Evolutionary conservation across 2,113 vertebrate genomes (phyloP).

Genomic region (Chaetodon auriga): DNA sequence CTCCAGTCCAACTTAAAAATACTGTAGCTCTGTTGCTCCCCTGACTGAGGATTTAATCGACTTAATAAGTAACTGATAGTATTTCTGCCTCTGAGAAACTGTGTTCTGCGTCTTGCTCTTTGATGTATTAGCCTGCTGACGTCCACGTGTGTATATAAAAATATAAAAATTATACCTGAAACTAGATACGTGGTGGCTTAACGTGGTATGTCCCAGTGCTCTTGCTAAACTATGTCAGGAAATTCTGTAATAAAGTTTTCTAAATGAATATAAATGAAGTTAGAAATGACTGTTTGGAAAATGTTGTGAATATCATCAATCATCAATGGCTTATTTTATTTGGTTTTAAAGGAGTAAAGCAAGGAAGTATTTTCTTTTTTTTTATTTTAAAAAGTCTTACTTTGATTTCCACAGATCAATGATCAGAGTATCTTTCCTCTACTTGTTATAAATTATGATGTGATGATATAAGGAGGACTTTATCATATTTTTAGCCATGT

Average conservation of each 20-base stretch:
- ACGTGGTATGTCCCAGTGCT: neutral
- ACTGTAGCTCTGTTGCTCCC: too few species aligned
- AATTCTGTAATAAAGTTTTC: neutral
- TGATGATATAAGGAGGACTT: neutral
- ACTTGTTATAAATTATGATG: neutral
- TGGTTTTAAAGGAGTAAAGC: neutral
- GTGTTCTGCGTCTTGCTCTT: neutral
- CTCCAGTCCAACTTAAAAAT: neutral
- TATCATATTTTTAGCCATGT: neutral
- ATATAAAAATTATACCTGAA: conserved; percentile 6
- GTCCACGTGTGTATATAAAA: neutral
- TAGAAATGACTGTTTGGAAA: neutral
- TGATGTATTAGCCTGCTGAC: neutral
- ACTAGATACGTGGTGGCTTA: neutral
- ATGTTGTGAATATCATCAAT: neutral
- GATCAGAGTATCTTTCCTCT: neutral
- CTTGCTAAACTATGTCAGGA: neutral
- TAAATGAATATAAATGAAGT: neutral
- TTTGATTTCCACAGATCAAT: neutral
- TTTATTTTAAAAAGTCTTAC: neutral
- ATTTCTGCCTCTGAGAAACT: neutral
- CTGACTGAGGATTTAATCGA: neutral
- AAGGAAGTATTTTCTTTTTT: neutral
- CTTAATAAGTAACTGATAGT: neutral
- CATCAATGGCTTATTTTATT: neutral